phyloP scores from a whole-genome alignment of 2,797 vertebrate genomes.

The Phalloptychus januarius region DNA sequence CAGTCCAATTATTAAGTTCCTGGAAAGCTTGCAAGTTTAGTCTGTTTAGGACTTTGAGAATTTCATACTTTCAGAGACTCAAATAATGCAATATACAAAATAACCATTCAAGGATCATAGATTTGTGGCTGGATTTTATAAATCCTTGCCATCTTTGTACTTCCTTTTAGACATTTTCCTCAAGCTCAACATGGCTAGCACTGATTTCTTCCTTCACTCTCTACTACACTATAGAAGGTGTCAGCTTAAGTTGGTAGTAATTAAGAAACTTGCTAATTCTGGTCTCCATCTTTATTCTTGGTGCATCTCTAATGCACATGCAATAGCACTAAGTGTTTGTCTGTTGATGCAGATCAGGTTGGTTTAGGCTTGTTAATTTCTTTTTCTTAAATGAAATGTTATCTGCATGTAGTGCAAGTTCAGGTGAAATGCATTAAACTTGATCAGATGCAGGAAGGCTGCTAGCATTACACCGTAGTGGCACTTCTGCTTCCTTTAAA shows the following conservation, averaged over 20 bases:
- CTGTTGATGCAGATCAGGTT: not conserved
- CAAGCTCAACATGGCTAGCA: not conserved
- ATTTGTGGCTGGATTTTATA: not conserved
- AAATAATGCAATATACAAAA: not conserved
- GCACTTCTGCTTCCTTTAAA: constrained; percentile 42
- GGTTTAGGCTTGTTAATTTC: not conserved
- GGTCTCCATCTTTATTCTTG: not conserved
- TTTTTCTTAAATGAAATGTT: not conserved
- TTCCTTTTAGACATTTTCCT: not conserved
- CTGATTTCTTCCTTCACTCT: not conserved
- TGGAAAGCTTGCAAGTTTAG: not conserved
- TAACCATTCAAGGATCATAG: not conserved
- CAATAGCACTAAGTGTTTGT: not conserved
- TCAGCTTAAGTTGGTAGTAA: not conserved
- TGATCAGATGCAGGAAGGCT: constrained; percentile 32
- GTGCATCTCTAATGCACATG: not conserved
- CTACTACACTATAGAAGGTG: not conserved
- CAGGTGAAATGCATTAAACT: constrained; percentile 25
- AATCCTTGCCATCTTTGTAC: not conserved
- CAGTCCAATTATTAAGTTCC: not conserved
- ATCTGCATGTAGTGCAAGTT: constrained; percentile 14
- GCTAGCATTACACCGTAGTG: constrained; percentile 21
- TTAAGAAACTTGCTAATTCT: not conserved
- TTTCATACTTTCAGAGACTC: not conserved
- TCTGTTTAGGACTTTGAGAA: not conserved